Base-by-base conservation (phyloP, 2,113 vertebrate species). In the Lates calcarifer region DNA sequence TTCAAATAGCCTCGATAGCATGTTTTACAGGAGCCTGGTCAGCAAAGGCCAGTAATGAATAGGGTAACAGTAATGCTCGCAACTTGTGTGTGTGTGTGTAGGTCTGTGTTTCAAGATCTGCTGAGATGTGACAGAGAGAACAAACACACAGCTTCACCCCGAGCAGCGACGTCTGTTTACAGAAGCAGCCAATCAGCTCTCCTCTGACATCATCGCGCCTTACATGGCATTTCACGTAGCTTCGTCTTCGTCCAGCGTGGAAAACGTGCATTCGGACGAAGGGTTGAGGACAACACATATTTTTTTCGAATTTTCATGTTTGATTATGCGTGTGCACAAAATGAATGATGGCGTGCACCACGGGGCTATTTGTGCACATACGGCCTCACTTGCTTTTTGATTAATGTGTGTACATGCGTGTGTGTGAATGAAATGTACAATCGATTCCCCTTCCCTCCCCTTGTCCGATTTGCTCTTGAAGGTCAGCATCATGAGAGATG, bases 381-480 rank as follows among this genome's bases (percentile, higher is more conserved):
- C 15, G 2, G 81, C 65, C 78, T 79, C 63, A 28, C 81, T 74
- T 87, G 87, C 31, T 67, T 85, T 89, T 60, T 92, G 90, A 92
- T 92, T 92, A 94, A 91, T 93, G 82, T 87, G 82, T 87, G 79
- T 90, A 81, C 79, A 81, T 58, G 87, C 82, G 53, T 85, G 87
- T 55, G 83, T 86, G 88, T 91, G 90, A 91, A 91, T 91, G 80
- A 91, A 91, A 91, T 89, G 87, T 79, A 79, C 73, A 90, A 94
- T 93, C 85, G 82, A 92, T 94, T 81, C 74, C 60, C 53, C 58
- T 83, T 84, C 73, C 87, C 86, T 82, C 53, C 53, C 29, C 74
- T 86, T 79, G 85, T 90, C 84, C 58, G 76, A 87, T 90, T 77
- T 80, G 77, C 77, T 88, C 77, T 83, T 94, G 90, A 93, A 93